A percentile compares a stretch with the other conserved stretches of the same genome.
Evolutionary conservation across 1,140 invertebrate species (phyloP).

Genomic region (Lepidurus couesii): DNA sequence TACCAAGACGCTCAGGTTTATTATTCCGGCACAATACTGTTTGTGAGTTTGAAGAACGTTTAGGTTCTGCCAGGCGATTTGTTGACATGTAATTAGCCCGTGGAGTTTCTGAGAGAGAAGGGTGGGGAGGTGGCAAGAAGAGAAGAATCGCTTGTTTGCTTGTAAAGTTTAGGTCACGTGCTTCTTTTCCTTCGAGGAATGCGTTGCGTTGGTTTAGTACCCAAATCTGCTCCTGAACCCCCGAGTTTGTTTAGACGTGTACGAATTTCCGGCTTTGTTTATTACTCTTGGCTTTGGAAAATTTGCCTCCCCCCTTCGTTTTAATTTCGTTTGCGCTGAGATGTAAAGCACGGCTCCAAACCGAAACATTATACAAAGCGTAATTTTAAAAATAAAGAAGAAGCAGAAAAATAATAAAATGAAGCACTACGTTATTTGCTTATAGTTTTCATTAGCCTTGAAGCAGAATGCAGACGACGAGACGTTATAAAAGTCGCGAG

Average conservation of each 20-base stretch:
- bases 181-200: background rate
- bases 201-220: background rate
- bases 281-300: background rate
- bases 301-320: background rate
- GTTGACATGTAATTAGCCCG: constrained; percentile 12
- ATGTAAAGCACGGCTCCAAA: background rate
- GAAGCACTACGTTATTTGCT: background rate
- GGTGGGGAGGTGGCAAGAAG: background rate
- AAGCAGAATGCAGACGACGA: background rate
- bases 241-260: background rate
- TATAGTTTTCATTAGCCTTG: background rate
- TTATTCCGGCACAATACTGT: constrained; percentile 6
- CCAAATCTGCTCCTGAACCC: background rate
- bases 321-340: background rate
- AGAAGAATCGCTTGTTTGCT: constrained; percentile 6
- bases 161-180: constrained; percentile 5
- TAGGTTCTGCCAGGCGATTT: background rate
- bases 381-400: no score
- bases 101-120: background rate
- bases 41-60: background rate
- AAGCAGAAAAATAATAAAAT: background rate
- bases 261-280: background rate
- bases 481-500: constrained; percentile 6
- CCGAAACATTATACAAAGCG: background rate
- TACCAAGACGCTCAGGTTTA: background rate